Evolutionary conservation across 2,888 invertebrate genomes (phyloP).

Genomic region (Eumerus sabulonum): DNA sequence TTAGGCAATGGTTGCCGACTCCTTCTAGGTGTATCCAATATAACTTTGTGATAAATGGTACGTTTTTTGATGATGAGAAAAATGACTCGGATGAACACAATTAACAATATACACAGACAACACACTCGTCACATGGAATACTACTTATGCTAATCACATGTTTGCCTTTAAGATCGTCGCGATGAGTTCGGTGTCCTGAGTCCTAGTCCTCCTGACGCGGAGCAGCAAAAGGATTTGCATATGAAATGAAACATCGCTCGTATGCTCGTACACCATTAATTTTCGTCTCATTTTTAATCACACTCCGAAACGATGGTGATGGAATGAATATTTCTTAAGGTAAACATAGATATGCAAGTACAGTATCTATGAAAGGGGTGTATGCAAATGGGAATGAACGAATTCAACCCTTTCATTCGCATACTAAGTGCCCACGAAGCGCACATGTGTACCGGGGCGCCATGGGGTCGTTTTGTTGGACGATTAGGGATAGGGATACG

Average conservation of each 20-base stretch:
- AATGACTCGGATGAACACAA: slow-evolving; percentile 63
- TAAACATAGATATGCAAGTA: slow-evolving; percentile 31
- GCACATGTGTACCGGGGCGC: slow-evolving; percentile 51
- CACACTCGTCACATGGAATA: slow-evolving; percentile 4
- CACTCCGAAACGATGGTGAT: slow-evolving; percentile 27
- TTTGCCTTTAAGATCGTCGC: slow-evolving; percentile 58
- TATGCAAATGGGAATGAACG: slow-evolving; percentile 53
- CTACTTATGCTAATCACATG: slow-evolving; percentile 60
- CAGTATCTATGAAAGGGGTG: slow-evolving; percentile 8
- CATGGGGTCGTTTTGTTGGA: neutral
- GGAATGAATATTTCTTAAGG: slow-evolving; percentile 40
- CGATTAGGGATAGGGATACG: neutral
- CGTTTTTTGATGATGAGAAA: slow-evolving; percentile 60
- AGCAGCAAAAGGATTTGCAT: slow-evolving; percentile 46
- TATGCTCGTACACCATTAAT: slow-evolving; percentile 68
- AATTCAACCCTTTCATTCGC: slow-evolving; percentile 47
- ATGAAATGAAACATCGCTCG: slow-evolving; percentile 50
- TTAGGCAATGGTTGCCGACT: slow-evolving; percentile 55
- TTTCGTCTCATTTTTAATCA: slow-evolving; percentile 62
- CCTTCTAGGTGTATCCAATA: slow-evolving; percentile 17
- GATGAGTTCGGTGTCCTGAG: slow-evolving; percentile 45
- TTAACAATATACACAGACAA: slow-evolving; percentile 43
- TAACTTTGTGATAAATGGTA: slow-evolving; percentile 61
- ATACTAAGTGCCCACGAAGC: slow-evolving; percentile 43
- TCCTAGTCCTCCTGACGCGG: no score